These are phyloP conservation scores for Stichopus horrens DNA, from an alignment of 53 echinoderm and acorn worm species.

Conservation along the genomic window DNA sequence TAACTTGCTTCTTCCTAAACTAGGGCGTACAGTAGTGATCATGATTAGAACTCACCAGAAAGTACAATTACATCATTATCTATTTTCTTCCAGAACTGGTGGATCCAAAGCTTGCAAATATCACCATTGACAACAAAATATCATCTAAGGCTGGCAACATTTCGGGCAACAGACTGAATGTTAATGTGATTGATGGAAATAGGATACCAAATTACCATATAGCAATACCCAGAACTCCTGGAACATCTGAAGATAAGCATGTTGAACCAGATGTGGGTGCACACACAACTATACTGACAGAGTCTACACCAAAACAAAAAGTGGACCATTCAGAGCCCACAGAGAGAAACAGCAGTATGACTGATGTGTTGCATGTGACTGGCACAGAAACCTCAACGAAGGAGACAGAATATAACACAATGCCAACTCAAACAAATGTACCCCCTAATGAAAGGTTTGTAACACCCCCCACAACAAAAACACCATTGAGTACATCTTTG, in stretches of 20 bases:
- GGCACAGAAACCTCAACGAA: neutral
- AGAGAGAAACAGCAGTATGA: neutral
- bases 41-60: too few species aligned
- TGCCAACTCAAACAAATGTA: neutral
- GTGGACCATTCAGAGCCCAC: neutral
- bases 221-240: neutral
- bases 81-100: conserved; percentile 16
- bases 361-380: too few species aligned
- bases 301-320: neutral
- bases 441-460: neutral
- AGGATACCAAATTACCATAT: conserved; percentile 4
- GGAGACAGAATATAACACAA: neutral
- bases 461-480: conserved; percentile 5
- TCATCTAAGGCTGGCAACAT: conserved; percentile 26
- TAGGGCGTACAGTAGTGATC: too few species aligned
- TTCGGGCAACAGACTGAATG: neutral
- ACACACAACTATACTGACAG: neutral
- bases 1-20: too few species aligned
- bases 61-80: neutral
- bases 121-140: conserved; percentile 20
- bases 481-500: neutral
- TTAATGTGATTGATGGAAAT: neutral
- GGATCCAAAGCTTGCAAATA: neutral
- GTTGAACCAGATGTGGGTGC: neutral
- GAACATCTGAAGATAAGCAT: neutral